phyloP scores from a whole-genome alignment of 2,797 vertebrate species.

The Bradypus variegatus region DNA sequence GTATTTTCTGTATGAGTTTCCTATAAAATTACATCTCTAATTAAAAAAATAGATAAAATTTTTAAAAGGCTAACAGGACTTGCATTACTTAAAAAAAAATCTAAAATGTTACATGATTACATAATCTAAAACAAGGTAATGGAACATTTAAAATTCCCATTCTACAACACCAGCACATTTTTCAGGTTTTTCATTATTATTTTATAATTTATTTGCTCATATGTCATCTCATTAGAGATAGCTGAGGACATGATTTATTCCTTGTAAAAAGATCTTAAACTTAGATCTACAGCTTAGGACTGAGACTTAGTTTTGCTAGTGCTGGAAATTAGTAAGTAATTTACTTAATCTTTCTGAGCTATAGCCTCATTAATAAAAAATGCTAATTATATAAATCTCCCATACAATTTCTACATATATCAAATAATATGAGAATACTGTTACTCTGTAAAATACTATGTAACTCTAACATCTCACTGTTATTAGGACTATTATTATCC shows the following conservation, averaged over 20 bases:
- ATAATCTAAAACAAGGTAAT: background rate
- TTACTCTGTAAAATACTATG: background rate
- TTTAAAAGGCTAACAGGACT: background rate
- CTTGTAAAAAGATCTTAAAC: background rate
- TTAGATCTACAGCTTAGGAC: background rate
- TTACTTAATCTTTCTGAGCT: background rate
- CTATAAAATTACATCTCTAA: too few species aligned
- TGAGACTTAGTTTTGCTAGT: background rate
- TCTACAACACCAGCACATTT: background rate
- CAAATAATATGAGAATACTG: background rate
- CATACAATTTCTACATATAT: background rate
- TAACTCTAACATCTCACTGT: background rate
- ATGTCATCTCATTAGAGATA: background rate
- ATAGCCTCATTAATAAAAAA: background rate
- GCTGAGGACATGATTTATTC: background rate
- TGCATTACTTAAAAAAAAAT: background rate
- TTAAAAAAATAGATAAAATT: background rate
- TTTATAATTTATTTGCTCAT: conserved; percentile 5
- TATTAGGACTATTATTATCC: background rate
- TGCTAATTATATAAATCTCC: background rate
- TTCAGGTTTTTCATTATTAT: background rate
- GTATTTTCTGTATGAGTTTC: too few species aligned
- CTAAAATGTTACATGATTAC: background rate
- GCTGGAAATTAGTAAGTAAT: background rate
- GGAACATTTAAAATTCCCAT: background rate